Percentiles rank a stretch among this genome's conserved stretches.
Conservation (phyloP, 2,113 vertebrate species). For the Naja naja region DNA sequence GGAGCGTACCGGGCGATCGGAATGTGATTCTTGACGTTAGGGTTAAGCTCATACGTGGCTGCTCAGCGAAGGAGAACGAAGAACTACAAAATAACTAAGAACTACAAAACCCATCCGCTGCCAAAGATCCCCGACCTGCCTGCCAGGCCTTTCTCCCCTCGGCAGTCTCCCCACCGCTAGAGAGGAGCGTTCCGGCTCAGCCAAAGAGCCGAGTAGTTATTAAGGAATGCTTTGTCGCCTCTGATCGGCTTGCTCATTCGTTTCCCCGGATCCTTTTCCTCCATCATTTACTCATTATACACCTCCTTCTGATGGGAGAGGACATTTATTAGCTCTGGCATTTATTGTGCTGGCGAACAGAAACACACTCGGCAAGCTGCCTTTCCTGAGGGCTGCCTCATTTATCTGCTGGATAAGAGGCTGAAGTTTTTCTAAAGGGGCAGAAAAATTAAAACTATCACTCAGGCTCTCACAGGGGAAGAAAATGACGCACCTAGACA, state of each 20-base stretch:
- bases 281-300: slow-evolving; percentile 79
- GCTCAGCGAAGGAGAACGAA: slow-evolving; percentile 24
- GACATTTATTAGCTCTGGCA: slow-evolving; percentile 74
- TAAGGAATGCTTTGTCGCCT: slow-evolving; percentile 73
- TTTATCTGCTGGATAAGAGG: slow-evolving; percentile 67
- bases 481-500: slow-evolving; percentile 56
- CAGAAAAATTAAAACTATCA: slow-evolving; percentile 76
- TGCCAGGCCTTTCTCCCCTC: background rate
- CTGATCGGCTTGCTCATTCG: slow-evolving; percentile 67
- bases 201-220: slow-evolving; percentile 56
- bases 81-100: slow-evolving; percentile 28
- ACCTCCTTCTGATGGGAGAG: slow-evolving; percentile 68
- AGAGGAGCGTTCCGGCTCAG: slow-evolving; percentile 41
- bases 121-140: background rate
- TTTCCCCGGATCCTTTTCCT: slow-evolving; percentile 67
- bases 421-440: slow-evolving; percentile 64
- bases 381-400: slow-evolving; percentile 70
- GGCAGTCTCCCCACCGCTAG: slow-evolving; percentile 34
- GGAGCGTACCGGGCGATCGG: no score
- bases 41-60: background rate
- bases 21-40: no score
- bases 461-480: slow-evolving; percentile 72
- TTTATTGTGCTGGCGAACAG: slow-evolving; percentile 69
- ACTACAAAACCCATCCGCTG: slow-evolving; percentile 37
- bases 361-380: slow-evolving; percentile 58